phyloP scores from a whole-genome alignment of 2,797 vertebrate species.

The Schizopygopsis malacanthus region DNA sequence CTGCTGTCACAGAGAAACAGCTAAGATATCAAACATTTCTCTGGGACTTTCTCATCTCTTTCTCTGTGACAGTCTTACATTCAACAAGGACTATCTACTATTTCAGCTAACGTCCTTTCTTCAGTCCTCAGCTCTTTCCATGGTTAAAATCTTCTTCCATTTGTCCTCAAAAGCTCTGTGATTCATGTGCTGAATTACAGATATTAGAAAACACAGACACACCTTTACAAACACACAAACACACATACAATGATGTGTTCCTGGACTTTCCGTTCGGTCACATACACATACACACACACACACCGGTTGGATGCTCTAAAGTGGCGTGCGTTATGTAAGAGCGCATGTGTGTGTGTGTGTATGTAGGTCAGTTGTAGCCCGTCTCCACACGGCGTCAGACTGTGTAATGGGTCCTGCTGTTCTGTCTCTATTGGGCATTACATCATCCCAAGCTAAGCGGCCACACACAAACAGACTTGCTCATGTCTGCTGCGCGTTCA shows the following conservation, averaged over 20 bases:
- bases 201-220: conserved; percentile 32
- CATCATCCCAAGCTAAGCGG: conserved; percentile 53
- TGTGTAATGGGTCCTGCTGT: conserved; percentile 56
- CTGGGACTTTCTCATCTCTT: background rate
- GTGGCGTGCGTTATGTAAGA: conserved; percentile 40
- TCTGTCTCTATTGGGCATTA: conserved; percentile 52
- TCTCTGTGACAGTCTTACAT: background rate
- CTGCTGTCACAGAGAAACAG: background rate
- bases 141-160: background rate
- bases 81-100: background rate
- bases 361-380: conserved; percentile 56
- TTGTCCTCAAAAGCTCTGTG: conserved; percentile 8
- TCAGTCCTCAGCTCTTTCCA: background rate
- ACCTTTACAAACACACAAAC: conserved; percentile 12
- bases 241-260: conserved; percentile 9
- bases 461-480: conserved; percentile 52
- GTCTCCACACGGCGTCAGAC: conserved; percentile 54
- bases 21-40: background rate
- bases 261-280: background rate
- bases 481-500: conserved; percentile 23
- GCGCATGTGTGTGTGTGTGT: conserved; percentile 41
- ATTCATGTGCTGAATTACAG: conserved; percentile 5
- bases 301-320: conserved; percentile 15
- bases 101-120: background rate
- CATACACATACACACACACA: conserved; percentile 2